Conservation (phyloP, 2,113 vertebrate species). For the Odocoileus virginianus region DNA sequence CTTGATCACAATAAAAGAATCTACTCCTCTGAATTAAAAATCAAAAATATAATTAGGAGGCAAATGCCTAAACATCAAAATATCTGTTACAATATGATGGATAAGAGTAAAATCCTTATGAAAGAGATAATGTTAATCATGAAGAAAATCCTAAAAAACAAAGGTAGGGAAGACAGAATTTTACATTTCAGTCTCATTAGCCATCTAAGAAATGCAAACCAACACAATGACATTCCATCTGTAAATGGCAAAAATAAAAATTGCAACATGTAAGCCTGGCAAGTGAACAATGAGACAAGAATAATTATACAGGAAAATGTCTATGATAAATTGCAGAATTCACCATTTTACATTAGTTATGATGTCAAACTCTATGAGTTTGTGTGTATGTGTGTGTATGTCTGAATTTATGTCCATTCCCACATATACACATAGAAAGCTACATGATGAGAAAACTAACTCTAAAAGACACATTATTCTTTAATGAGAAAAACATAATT, state of each 20-base stretch:
- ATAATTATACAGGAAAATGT: not conserved
- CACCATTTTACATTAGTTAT: not conserved
- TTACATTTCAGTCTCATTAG: not conserved
- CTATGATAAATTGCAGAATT: not conserved
- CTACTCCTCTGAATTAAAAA: not conserved
- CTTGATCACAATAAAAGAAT: not conserved
- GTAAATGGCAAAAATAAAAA: not conserved
- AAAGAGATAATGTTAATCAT: not conserved
- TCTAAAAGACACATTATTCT: not conserved
- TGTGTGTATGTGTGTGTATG: not conserved
- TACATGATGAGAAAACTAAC: not conserved
- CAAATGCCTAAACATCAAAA: conserved; percentile 12
- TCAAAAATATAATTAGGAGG: not conserved
- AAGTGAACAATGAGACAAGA: not conserved
- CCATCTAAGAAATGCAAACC: not conserved
- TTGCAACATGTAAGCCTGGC: not conserved
- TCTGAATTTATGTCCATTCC: not conserved
- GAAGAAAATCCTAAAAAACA: not conserved
- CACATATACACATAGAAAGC: not conserved
- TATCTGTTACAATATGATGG: not conserved
- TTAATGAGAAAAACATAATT: conserved; percentile 8
- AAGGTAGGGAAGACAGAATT: not conserved
- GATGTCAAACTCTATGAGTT: not conserved
- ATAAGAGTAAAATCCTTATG: not conserved
- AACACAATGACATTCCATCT: not conserved